phyloP scores from a whole-genome alignment of 2,888 invertebrate species.

The Drosophila kuntzei region DNA sequence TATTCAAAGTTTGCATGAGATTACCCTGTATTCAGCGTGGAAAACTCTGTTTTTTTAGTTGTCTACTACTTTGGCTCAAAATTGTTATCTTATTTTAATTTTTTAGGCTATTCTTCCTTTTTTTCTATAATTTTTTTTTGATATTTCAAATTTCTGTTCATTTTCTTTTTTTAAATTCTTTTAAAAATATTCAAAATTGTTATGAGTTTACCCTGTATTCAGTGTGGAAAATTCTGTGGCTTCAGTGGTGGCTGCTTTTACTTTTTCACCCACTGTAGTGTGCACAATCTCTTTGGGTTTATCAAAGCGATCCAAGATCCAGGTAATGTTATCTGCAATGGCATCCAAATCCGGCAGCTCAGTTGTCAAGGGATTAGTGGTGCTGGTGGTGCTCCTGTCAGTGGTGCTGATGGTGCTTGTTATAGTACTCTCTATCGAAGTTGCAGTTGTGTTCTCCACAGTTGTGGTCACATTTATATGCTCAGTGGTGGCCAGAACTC shows the following conservation, averaged over 20 bases:
- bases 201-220: not conserved
- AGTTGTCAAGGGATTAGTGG: conserved; percentile 15
- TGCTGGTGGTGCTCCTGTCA: not conserved
- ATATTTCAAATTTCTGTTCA: too few relatives aligned
- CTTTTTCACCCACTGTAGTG: conserved; percentile 46
- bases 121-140: too few relatives aligned
- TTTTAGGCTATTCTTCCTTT: too few relatives aligned
- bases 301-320: conserved; percentile 69
- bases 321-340: conserved; percentile 54
- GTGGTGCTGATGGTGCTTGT: not conserved
- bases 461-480: conserved; percentile 19
- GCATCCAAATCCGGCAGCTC: conserved; percentile 20
- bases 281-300: conserved; percentile 59
- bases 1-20: not conserved
- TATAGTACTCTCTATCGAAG: not conserved
- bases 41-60: too few relatives aligned
- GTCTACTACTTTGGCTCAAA: too few relatives aligned
- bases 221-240: not conserved
- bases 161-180: not conserved
- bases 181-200: not conserved
- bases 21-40: not conserved
- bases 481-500: conserved; percentile 26
- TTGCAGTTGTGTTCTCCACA: conserved; percentile 1
- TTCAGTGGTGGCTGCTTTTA: not conserved
- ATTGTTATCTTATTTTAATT: too few relatives aligned